Conservation (phyloP, 2,888 invertebrate genomes). For the Agrotis ipsilon region DNA sequence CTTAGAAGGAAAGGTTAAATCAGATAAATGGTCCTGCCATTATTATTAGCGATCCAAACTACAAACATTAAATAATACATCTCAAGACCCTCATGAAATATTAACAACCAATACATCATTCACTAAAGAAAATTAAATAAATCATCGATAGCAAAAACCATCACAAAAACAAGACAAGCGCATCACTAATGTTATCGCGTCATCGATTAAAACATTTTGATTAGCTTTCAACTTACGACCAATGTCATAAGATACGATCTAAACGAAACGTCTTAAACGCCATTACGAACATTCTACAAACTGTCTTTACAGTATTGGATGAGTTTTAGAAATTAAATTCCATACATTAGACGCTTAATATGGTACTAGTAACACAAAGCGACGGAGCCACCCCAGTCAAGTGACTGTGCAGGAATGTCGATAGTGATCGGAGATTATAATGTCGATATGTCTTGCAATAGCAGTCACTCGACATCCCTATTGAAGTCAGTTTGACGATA, state of each 20-base stretch:
- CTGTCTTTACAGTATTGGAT: conserved; percentile 80
- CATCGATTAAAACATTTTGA: conserved; percentile 91
- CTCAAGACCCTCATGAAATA: conserved; percentile 47
- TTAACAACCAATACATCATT: conserved; percentile 53
- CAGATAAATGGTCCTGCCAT: conserved; percentile 1
- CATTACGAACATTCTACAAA: conserved; percentile 80
- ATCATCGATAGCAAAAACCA: conserved; percentile 62
- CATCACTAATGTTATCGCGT: conserved; percentile 88
- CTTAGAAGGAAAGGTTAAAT: neutral
- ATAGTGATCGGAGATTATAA: conserved; percentile 87
- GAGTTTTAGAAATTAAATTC: conserved; percentile 88
- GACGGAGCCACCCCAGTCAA: conserved; percentile 90
- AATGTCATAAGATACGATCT: conserved; percentile 87
- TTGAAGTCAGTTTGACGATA: conserved; percentile 89
- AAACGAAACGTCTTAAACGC: conserved; percentile 84
- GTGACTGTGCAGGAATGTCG: conserved; percentile 90
- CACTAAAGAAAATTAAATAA: conserved; percentile 48
- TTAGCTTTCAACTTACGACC: conserved; percentile 90
- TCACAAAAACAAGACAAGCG: conserved; percentile 66
- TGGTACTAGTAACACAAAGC: conserved; percentile 88
- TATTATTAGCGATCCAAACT: conserved; percentile 9
- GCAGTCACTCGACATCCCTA: conserved; percentile 89
- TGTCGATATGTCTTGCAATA: conserved; percentile 88
- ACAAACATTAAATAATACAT: conserved; percentile 39
- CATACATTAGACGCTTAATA: conserved; percentile 89